A percentile compares a stretch with the other conserved stretches of the same genome.
phyloP scores from a whole-genome alignment of 2,113 vertebrate species.

The Lonchura striata region DNA sequence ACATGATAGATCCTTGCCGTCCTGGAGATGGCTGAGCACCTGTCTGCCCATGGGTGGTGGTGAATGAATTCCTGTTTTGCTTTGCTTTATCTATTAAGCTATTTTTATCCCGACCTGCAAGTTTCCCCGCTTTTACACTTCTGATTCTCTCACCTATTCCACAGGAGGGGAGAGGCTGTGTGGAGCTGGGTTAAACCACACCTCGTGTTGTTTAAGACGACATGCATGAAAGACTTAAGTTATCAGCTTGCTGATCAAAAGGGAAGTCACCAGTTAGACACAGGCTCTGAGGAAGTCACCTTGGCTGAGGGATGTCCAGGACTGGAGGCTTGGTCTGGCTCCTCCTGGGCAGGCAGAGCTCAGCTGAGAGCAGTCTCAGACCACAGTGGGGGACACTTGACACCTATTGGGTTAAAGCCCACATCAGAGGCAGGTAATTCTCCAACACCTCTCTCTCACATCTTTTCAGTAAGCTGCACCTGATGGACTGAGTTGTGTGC shows the following conservation, averaged over 20 bases:
- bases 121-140: background rate
- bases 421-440: background rate
- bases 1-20: background rate
- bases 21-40: background rate
- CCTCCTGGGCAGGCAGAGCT: background rate
- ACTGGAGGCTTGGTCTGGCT: background rate
- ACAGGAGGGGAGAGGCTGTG: background rate
- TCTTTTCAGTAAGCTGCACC: background rate
- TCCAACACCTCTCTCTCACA: background rate
- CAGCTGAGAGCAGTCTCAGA: background rate
- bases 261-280: background rate
- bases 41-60: background rate
- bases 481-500: background rate
- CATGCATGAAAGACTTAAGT: background rate
- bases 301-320: background rate
- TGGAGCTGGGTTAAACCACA: background rate
- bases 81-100: background rate
- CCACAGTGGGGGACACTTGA: rapidly evolving
- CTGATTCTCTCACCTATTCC: background rate
- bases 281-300: background rate
- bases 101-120: rapidly evolving
- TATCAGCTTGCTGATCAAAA: background rate
- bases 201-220: background rate
- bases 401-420: rapidly evolving
- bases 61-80: background rate